Base-by-base conservation (phyloP, 1,140 invertebrate species). In the Rhizoglyphus robini region DNA sequence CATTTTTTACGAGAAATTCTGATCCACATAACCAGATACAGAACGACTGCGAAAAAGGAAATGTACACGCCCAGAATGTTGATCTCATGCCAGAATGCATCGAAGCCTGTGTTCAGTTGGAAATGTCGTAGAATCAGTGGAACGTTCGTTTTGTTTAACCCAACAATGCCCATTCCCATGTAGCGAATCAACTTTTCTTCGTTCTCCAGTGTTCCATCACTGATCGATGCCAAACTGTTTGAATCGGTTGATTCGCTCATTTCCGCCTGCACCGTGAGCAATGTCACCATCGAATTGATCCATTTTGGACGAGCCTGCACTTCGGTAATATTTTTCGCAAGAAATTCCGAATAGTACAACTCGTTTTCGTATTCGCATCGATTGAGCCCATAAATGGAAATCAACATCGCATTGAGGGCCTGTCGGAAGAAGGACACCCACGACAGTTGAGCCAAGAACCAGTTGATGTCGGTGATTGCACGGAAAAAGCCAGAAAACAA, bases 401-500 rank as follows among this genome's bases (percentile, higher is more conserved):
- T 83, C 81, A 95, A 85, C 8, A 87, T 83, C 4, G 89, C 88
- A 78, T 95, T 90, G 76, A 94, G 94, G 15, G 88, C 86, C 74
- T 93, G 95, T 66, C 89, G 82, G 13, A 92, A 84, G 75, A 94
- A 96, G 48, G 88, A 90, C 4, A 88, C 77, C 77, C 93, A 94
- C 3, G 90, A 86, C 13, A 96, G 78, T 85, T 90, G 92, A 68
- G 84, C 83, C n/a, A 95, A 76, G 72, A 94, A 95, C 23, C 81
- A 78, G 8, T 90, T 90, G 71, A 95, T 90, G n/a, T 88, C 88
- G 69, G 90, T 84, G 74, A 95, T 87, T 72, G 88, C 91, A 25
- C 93, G 87, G 77, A 96, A 96, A 79, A 95, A 95, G 11, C 91
- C 92, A 68, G 76, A 76, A 69, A 80, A 95, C n/a, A 95, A 78